A percentile compares a stretch with the other conserved stretches of the same genome.
phyloP scores from a whole-genome alignment of 2,797 vertebrate genomes.

The Austrolebias charrua region DNA sequence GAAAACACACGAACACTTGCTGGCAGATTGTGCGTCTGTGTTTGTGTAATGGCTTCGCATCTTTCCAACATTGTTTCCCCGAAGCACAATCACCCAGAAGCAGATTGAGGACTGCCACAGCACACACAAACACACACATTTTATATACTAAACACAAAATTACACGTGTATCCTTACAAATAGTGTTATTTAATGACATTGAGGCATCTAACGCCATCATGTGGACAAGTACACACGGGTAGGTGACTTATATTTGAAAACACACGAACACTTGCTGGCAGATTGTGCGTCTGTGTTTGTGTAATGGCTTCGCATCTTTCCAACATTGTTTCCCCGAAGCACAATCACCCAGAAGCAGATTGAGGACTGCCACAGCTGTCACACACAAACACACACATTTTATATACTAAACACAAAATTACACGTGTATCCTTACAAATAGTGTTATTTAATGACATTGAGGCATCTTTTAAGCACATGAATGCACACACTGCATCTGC shows the following conservation, averaged over 20 bases:
- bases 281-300: conserved; percentile 46
- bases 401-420: conserved; percentile 5
- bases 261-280: conserved; percentile 65
- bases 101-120: conserved; percentile 87
- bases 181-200: too few species aligned
- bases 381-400: conserved; percentile 7
- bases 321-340: conserved; percentile 75
- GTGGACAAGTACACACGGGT: conserved; percentile 41
- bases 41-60: conserved; percentile 68
- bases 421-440: conserved; percentile 2
- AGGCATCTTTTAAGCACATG: background rate
- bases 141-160: conserved; percentile 5
- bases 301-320: conserved; percentile 70
- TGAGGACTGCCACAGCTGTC: conserved; percentile 80
- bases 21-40: conserved; percentile 59
- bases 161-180: conserved; percentile 2
- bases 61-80: conserved; percentile 72
- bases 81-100: conserved; percentile 86
- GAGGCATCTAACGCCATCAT: conserved; percentile 40
- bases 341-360: conserved; percentile 91
- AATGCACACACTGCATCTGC: background rate
- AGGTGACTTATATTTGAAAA: conserved; percentile 48
- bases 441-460: too few species aligned
- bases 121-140: conserved; percentile 8
- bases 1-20: conserved; percentile 53